Base-by-base conservation (phyloP, 2,113 vertebrate genomes). In the Anguilla japonica region DNA sequence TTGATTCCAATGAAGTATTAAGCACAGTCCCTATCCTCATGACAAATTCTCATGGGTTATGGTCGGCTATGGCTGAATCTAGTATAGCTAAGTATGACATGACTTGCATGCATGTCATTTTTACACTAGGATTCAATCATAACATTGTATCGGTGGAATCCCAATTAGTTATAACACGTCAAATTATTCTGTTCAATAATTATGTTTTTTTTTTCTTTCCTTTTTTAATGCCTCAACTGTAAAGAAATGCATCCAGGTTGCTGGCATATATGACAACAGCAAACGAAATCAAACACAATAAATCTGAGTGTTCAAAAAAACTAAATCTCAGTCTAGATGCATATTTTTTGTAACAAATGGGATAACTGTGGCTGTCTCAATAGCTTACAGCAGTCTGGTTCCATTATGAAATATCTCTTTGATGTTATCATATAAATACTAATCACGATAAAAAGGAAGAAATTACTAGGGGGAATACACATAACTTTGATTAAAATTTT, bases 401-500 rank as follows among this genome's bases (percentile, higher is more conserved):
- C 22, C 34, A 5, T 86, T 71, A 39, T 39, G 40, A 78, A 87
- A 87, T 57, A 20, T n/a, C 80, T 78, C 87, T 89, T 87, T 91
- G 85, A 88, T 89, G 86, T 83, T 56, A 53, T 81, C 57, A 46
- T 22, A 14, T 79, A 81, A 71, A 85, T 63, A 78, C 83, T 89
- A 88, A 91, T 89, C 89, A 85, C 40, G n/a, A 41, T 83, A 78
- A 89, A 89, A 87, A 85, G 84, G 83, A 8, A 79, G 0, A 3
- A 79, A 87, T 85, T 75, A 85, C 84, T 84, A 63, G 2, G 0
- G 34, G 87, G 82, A 82, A 81, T 46, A 5, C 22, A 43, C 84
- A 87, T 81, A 89, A 86, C 86, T 88, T 91, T 88, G 86, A 91
- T 88, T 82, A 91, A 89, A 91, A 79, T 78, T 90, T 83, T 41